These are phyloP conservation scores for Oryzias dopingdopingensis DNA, from an alignment of 2,797 vertebrate species.

Conservation along the genomic window DNA sequence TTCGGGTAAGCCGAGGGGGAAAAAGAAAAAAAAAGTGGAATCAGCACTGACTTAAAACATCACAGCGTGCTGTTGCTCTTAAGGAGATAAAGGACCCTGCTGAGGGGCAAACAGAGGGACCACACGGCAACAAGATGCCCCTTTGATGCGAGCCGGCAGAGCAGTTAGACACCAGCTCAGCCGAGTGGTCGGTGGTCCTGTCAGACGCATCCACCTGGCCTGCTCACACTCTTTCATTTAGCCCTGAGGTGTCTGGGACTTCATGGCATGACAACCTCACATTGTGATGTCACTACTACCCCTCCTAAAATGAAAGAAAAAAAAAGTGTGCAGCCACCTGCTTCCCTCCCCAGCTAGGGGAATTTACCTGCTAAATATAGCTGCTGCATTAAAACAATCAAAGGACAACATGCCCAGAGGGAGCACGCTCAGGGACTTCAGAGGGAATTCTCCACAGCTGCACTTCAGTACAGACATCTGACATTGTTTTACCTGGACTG, in stretches of 20 bases:
- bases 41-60: conserved; percentile 65
- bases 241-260: conserved; percentile 46
- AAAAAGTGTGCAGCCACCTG: conserved; percentile 68
- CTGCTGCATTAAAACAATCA: conserved; percentile 64
- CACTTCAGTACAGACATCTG: conserved; percentile 45
- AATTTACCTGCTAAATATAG: conserved; percentile 77
- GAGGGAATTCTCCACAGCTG: conserved; percentile 67
- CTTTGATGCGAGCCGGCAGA: conserved; percentile 76
- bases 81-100: conserved; percentile 43
- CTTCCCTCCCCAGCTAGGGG: conserved; percentile 68
- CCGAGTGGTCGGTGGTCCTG: conserved; percentile 42
- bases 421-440: conserved; percentile 56
- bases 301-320: neutral
- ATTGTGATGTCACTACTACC: conserved; percentile 71
- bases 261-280: conserved; percentile 65
- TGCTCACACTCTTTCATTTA: conserved; percentile 61
- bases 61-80: conserved; percentile 60
- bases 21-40: conserved; percentile 26
- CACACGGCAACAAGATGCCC: conserved; percentile 70
- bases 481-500: conserved; percentile 44
- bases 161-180: conserved; percentile 67
- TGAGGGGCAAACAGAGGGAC: conserved; percentile 71
- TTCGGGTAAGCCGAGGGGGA: conserved; percentile 47
- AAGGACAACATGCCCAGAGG: conserved; percentile 58
- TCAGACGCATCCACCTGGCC: conserved; percentile 66